Conservation (phyloP, 2,797 vertebrate species). For the Chloroceryle inda region DNA sequence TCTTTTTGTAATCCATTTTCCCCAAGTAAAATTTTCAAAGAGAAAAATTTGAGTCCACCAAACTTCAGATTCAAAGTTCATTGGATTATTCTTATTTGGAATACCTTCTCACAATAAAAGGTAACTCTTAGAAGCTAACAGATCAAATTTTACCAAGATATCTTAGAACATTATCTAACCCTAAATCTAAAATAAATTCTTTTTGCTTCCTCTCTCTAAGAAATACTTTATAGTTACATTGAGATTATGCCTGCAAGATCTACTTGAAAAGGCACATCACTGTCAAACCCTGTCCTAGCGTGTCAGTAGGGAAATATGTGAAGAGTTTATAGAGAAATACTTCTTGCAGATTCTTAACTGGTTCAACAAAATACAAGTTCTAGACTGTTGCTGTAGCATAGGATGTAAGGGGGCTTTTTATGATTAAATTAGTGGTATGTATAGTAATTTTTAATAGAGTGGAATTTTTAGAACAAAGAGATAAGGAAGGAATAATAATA, state of each 20-base stretch:
- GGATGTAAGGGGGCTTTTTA: background rate
- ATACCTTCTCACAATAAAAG: background rate
- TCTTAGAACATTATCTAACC: background rate
- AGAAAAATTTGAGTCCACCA: background rate
- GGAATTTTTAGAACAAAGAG: background rate
- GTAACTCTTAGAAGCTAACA: background rate
- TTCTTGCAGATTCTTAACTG: background rate
- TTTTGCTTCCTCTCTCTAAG: background rate
- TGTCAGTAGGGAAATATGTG: background rate
- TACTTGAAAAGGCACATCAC: background rate
- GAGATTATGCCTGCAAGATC: background rate
- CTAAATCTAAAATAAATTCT: background rate
- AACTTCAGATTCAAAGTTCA: background rate
- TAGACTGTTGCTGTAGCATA: background rate
- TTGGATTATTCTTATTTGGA: background rate
- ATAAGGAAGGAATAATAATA: background rate
- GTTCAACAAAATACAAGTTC: background rate
- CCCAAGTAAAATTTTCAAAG: background rate
- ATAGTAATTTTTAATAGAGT: background rate
- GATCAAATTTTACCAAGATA: background rate
- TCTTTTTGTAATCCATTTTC: background rate
- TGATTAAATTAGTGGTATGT: background rate
- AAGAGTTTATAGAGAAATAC: background rate
- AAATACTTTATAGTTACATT: background rate
- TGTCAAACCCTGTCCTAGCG: fast-evolving